Base-by-base conservation (phyloP, 2,888 invertebrate genomes). In the Autographa gamma region DNA sequence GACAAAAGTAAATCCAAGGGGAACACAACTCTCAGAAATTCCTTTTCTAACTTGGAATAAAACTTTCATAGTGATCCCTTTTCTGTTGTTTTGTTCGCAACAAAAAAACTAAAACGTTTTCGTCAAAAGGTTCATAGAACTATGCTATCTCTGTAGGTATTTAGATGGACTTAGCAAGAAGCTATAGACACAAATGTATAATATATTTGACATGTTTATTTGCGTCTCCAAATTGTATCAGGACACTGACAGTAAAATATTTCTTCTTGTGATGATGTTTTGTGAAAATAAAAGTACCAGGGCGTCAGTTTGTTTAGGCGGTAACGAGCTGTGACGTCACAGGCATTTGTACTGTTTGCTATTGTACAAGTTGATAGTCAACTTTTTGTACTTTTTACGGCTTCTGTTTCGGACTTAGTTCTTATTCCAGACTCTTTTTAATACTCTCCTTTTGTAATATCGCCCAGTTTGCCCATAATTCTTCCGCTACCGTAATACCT, bases 51-150 rank as follows among this genome's bases (percentile, higher is more conserved):
- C 64, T 78, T 71, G 25, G 19, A 56, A 69, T 31, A 72, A 76
- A 80, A 79, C 70, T 74, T 80, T 63, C 48, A 64, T 70, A 69
- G 61, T 32, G 68, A 76, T 69, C 66, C 82, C 54, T 73, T 74
- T 69, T 74, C 58, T 41, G 70, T 69, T 71, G 76, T 81, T 58
- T 52, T 41, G 43, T 52, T 11, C 63, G 52, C 8, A 66, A 59
- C 32, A 48, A 43, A 62, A 56, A 76, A 79, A 69, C 67, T 71
- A 60, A 71, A 78, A 19, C 60, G 60, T 71, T 73, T 78, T 76
- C 60, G 25, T 62, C 61, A 25, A 60, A 41, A 56, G 54, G 54
- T 6, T 56, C 54, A 18, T 25, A 6, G 19, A 56, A 13, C 19
- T 56, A 14, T 11, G 25, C 13, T 13, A 56, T 25, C 54, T 56